Percentiles rank a stretch among this genome's conserved stretches.
Conservation (phyloP, 2,113 vertebrate genomes). For the Sitta europaea region DNA sequence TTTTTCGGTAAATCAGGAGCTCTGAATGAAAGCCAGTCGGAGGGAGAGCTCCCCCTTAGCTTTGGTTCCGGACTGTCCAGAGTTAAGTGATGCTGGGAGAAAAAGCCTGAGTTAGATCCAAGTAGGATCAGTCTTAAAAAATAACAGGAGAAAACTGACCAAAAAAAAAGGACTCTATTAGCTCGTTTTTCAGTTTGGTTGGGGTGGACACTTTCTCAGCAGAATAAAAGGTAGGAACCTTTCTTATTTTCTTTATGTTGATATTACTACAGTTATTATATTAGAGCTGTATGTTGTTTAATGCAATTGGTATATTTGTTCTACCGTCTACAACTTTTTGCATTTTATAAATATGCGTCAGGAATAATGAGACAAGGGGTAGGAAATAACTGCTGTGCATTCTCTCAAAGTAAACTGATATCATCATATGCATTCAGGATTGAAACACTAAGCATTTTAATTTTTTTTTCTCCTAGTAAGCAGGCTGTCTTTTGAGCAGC, state of each 20-base stretch:
- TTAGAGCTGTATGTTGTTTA: not conserved
- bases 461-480: not conserved
- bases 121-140: constrained; percentile 67
- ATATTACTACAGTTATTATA: not conserved
- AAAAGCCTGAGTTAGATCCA: constrained; percentile 76
- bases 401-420: not conserved
- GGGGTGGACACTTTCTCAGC: constrained; percentile 62
- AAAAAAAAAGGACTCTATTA: constrained; percentile 35
- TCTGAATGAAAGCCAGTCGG: constrained; percentile 76
- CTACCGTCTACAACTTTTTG: constrained; percentile 45
- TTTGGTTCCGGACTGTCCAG: constrained; percentile 69
- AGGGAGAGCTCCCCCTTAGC: constrained; percentile 63
- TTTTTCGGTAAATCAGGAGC: constrained; percentile 43
- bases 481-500: not conserved
- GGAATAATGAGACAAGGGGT: not conserved
- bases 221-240: constrained; percentile 72
- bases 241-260: not conserved
- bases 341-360: not conserved
- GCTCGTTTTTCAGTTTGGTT: constrained; percentile 42
- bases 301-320: not conserved
- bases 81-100: constrained; percentile 76
- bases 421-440: not conserved
- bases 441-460: not conserved
- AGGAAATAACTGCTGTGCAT: not conserved
- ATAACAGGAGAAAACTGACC: constrained; percentile 53